A percentile compares a stretch with the other conserved stretches of the same genome.
These are phyloP conservation scores for Sminthurinus aureus DNA, from an alignment of 2,888 invertebrate species.

Conservation along the genomic window DNA sequence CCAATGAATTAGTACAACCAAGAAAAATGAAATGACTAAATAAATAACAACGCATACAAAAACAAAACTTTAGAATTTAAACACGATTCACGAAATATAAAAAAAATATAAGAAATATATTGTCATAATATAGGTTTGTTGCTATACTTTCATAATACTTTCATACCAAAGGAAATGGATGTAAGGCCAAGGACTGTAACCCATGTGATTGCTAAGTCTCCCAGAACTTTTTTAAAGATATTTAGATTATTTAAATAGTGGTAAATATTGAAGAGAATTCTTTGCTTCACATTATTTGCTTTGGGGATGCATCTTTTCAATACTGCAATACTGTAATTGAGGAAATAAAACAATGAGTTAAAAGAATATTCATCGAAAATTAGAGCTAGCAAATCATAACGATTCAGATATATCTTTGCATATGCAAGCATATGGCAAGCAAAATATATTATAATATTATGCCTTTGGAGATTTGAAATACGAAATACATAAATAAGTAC, in stretches of 20 bases:
- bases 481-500: too few relatives aligned
- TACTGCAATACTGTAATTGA: constrained; percentile 67
- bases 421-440: too few relatives aligned
- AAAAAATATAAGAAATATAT: background rate
- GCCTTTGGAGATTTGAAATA: too few relatives aligned
- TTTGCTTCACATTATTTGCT: constrained; percentile 71
- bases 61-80: too few relatives aligned
- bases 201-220: constrained; percentile 89
- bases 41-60: too few relatives aligned
- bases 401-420: too few relatives aligned
- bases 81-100: background rate
- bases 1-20: constrained; percentile 84
- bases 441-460: constrained; percentile 5
- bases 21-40: constrained; percentile 81
- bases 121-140: background rate
- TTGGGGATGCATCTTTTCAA: constrained; percentile 88
- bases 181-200: constrained; percentile 82
- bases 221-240: constrained; percentile 84
- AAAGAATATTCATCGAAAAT: constrained; percentile 11
- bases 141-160: background rate
- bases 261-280: constrained; percentile 72
- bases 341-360: constrained; percentile 22
- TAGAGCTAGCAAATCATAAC: too few relatives aligned
- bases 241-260: constrained; percentile 87
- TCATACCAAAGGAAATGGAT: constrained; percentile 80